Percentiles rank a stretch among this genome's conserved stretches.
Evolutionary conservation across 2,888 invertebrate genomes (phyloP).

Genomic region (Orthonychiurus folsomi): DNA sequence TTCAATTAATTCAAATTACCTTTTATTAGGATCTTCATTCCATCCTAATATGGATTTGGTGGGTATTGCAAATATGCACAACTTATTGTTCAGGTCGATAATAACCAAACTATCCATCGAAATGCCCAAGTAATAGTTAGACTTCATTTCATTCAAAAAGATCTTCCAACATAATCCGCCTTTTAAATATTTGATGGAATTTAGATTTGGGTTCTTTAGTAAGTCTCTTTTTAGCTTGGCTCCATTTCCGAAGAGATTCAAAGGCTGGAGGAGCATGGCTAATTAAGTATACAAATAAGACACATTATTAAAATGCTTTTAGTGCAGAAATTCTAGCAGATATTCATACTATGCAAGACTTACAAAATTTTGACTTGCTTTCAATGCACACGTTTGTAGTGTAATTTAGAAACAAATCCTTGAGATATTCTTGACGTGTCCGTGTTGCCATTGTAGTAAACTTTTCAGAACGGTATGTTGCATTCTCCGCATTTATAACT

Average conservation of each 20-base stretch:
- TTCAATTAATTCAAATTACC: conserved; percentile 43
- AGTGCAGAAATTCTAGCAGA: conserved; percentile 3
- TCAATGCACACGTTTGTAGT: conserved; percentile 71
- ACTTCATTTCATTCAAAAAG: conserved; percentile 52
- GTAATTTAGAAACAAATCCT: conserved; percentile 80
- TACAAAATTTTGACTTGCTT: conserved; percentile 77
- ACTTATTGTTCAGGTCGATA: conserved; percentile 70
- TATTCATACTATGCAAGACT: conserved; percentile 46
- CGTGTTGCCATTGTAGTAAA: conserved; percentile 94
- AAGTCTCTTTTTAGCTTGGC: not conserved
- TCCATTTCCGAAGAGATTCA: conserved; percentile 8
- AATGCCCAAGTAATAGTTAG: conserved; percentile 55
- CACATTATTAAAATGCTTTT: too few relatives aligned
- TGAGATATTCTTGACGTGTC: conserved; percentile 88
- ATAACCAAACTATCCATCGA: conserved; percentile 79
- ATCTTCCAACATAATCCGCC: conserved; percentile 65
- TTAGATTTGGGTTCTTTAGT: not conserved
- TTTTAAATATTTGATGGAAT: not conserved
- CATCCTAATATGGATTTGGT: conserved; percentile 70
- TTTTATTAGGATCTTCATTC: conserved; percentile 52
- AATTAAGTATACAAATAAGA: not conserved
- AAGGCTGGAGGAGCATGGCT: not conserved
- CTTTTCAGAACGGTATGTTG: conserved; percentile 90
- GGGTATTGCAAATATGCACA: conserved; percentile 77
- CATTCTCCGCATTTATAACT: conserved; percentile 93